Evolutionary conservation across 2,113 vertebrate genomes (phyloP).

Genomic region (Bubo scandiacus): DNA sequence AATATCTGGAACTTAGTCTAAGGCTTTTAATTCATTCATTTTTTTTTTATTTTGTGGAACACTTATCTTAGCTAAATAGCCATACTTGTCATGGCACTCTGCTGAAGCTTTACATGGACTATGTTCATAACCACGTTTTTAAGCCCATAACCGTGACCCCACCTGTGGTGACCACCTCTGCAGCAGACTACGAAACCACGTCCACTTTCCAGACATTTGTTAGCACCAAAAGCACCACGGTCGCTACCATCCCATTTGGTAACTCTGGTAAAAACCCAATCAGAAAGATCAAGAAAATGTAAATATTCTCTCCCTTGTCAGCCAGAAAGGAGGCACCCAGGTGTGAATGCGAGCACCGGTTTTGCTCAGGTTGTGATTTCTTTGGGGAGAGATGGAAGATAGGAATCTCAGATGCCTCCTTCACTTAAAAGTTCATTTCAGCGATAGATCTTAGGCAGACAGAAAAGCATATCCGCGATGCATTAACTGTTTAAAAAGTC

Average conservation of each 20-base stretch:
- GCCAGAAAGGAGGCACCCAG: background rate
- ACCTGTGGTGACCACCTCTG: background rate
- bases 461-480: background rate
- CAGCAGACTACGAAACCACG: background rate
- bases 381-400: background rate
- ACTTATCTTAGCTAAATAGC: background rate
- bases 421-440: background rate
- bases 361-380: background rate
- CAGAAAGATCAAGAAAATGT: background rate
- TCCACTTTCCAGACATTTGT: background rate
- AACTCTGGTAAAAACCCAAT: background rate
- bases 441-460: background rate
- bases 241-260: background rate
- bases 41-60: background rate
- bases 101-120: background rate
- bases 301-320: background rate
- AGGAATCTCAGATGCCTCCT: background rate
- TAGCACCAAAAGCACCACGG: background rate
- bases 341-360: rapidly evolving
- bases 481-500: background rate
- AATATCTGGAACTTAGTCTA: background rate
- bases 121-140: background rate
- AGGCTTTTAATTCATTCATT: slow-evolving; percentile 17
- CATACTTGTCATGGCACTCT: rapidly evolving
- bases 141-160: background rate